Evolutionary conservation across 1,140 invertebrate species (phyloP), one percentile per base, ranked within the genome.

Genomic region (Chironomus striatipennis): DNA sequence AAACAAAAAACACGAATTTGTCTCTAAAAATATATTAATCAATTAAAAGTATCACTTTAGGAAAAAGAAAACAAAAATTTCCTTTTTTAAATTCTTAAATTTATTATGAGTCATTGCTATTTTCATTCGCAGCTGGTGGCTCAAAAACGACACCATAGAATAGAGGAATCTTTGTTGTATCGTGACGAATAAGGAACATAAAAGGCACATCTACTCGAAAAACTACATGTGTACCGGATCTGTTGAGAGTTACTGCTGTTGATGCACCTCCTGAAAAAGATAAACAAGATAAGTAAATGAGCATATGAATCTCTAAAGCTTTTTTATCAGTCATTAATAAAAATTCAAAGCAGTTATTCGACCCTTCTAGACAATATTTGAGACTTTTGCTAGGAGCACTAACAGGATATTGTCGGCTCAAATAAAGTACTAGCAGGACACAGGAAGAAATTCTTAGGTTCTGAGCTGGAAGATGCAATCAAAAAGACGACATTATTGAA

Each of bases 161-260:
- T 24, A 89, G 79, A 20, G 89, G 83, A 0, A 88, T 78, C 75
- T 85, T 86, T 2, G 86, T 86, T 12, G 83, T 78, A 75, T 88
- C 84, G 76, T 92, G 87, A 74, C 87, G 84, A 74, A 93, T 88
- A 74, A 93, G 86, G 76, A 92, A 88, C 3, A 91, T 77, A 78
- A 92, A 93, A 0, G 91, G 91, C 73, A 89, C 85, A 77, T 93
- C 88, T 1, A 86, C 87, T 8, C 87, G 80, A 65, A 93, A 87
- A 7, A 81, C 79, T 0, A 86, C 84, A 73, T 83, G 82, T 34
- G 81, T 83, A 0, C 87, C 87, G 24, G 83, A 83, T 75, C 87
- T 84, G 7, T 85, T 82, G 42, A 90, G 76, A 34, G 83, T 78
- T 1, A 88, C 83, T 0, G 83, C 79, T 0, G 89, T 90, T 0